Evolutionary conservation across 2,797 vertebrate genomes (phyloP), one percentile per base, ranked within the genome.

Genomic region (Micrastur ruficollis): DNA sequence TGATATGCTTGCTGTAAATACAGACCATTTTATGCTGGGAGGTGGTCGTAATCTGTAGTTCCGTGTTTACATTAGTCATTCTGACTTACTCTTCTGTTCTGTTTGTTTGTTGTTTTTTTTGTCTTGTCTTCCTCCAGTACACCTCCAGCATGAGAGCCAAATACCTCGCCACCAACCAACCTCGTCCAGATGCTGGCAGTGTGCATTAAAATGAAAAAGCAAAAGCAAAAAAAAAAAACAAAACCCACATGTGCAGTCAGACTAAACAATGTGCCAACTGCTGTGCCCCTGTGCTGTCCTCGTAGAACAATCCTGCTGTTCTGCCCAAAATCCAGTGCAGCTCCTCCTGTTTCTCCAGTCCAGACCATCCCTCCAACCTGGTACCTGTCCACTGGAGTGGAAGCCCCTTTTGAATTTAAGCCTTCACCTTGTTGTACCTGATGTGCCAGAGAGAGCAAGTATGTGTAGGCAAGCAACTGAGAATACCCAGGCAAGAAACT

Each of bases 91-190:
- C 59, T 71, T 94, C 61, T 89, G 47, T 89, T 94, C 32, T 94
- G 32, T 91, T 91, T 86, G 56, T 66, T 86, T 86, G 62, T 86
- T 81, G 47, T 65, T 83, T 81, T 63, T 44, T 72, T 84, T 62
- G 74, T 93, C 96, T 83, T 97, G 58, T 98, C 93, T 98, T 91
- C 93, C 87, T 97, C 38, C 98, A 99, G 99, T 99, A 99, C 98
- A 99, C 99, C 89, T 99, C 99, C 98, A 99, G 99, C 98, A 99
- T 99, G 99, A 99, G 99, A 98, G 99, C 99, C 62, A 99, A 99
- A 98, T 99, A 99, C 98, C 99, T 99, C 97, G 99, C 99, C 97
- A 99, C 99, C 96, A 99, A 99, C 98, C 98, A 98, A 97, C 98
- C 98, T 95, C 98, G 98, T 94, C 98, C 98, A 20, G 99, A 99